Conservation (phyloP, 30 jellyfish, hydroid and myxozoan species). For the Hydractinia symbiolongicarpus region DNA sequence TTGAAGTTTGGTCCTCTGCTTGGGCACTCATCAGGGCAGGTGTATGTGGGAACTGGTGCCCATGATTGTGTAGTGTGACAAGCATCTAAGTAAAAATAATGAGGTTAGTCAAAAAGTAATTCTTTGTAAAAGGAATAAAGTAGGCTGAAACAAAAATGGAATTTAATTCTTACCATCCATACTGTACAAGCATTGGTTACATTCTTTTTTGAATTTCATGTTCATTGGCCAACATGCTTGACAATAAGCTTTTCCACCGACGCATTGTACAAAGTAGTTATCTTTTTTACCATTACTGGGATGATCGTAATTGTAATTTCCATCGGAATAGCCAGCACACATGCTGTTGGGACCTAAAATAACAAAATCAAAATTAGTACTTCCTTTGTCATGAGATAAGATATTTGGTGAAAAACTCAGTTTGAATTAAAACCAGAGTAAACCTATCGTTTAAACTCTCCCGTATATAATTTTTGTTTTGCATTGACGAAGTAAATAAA, state of each 20-base stretch:
- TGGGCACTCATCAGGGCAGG: conserved; percentile 1
- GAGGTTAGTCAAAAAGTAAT: not conserved
- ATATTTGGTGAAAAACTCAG: no score
- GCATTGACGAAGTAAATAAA: no score
- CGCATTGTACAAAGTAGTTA: conserved; percentile 22
- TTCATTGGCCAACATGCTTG: conserved; percentile 40
- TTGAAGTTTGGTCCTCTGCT: conserved; percentile 5
- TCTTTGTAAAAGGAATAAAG: no score
- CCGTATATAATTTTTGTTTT: no score
- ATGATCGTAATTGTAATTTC: conserved; percentile 15
- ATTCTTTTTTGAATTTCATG: not conserved
- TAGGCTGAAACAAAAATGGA: not conserved
- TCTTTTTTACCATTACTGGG: not conserved
- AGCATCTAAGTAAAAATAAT: not conserved
- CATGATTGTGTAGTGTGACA: conserved; percentile 5
- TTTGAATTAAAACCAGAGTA: no score
- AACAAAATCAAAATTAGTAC: no score
- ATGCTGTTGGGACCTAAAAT: not conserved
- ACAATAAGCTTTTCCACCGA: conserved; percentile 16
- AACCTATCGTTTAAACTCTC: no score
- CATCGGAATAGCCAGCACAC: conserved; percentile 10
- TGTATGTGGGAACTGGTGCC: not conserved
- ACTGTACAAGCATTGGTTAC: conserved; percentile 27
- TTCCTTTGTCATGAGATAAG: no score
- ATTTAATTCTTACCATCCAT: conserved; percentile 1